phyloP scores from a whole-genome alignment of 2,888 invertebrate species.

The Agrotis clavis region DNA sequence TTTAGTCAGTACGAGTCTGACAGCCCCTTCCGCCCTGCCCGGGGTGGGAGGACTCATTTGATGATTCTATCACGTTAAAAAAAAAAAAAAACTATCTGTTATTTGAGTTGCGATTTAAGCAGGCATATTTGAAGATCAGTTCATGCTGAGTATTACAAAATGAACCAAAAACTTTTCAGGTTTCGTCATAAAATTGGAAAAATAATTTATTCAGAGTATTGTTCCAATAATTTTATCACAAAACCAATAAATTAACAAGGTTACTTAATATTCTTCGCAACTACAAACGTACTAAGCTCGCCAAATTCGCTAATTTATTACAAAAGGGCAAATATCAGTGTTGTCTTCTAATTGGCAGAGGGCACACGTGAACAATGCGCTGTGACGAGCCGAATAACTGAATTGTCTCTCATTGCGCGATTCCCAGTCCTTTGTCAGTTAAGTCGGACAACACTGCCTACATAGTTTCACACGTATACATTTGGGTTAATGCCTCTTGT shows the following conservation, averaged over 20 bases:
- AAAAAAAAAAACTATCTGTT: background rate
- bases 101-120: background rate
- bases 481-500: constrained; percentile 16
- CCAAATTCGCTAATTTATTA: constrained; percentile 30
- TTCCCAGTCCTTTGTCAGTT: constrained; percentile 45
- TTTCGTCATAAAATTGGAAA: background rate
- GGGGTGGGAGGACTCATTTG: no score
- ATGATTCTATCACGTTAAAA: no score
- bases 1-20: no score
- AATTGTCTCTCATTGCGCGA: constrained; percentile 48
- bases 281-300: constrained; percentile 8
- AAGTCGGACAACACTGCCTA: constrained; percentile 30
- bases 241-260: constrained; percentile 14
- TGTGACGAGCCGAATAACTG: constrained; percentile 47
- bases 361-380: constrained; percentile 41
- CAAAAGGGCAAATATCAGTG: constrained; percentile 36
- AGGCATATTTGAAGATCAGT: background rate
- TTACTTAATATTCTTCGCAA: constrained; percentile 24
- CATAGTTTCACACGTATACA: constrained; percentile 39
- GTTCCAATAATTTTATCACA: constrained; percentile 2
- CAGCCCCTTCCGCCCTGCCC: no score
- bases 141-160: background rate
- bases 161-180: background rate
- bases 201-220: background rate
- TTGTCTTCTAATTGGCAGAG: constrained; percentile 26